These are phyloP conservation scores for Brevimyrus niger DNA, from an alignment of 2,113 vertebrate species.

Conservation along the genomic window DNA sequence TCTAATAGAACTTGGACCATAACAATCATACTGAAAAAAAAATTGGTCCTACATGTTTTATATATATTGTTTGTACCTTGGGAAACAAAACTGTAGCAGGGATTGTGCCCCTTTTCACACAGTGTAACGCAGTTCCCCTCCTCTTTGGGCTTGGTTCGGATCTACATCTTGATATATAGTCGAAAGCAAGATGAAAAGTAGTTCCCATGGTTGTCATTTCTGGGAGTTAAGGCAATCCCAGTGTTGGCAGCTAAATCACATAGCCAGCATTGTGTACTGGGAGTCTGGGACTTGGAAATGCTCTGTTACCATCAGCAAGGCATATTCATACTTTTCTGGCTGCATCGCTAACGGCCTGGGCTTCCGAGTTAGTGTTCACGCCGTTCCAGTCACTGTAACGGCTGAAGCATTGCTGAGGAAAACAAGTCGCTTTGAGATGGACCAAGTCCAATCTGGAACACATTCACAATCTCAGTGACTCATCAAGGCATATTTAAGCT, in stretches of 20 bases:
- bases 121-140: not conserved
- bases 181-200: not conserved
- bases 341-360: not conserved
- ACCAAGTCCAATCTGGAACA: not conserved
- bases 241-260: not conserved
- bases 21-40: not conserved
- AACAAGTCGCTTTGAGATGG: not conserved
- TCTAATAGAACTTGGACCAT: not conserved
- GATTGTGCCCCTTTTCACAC: not conserved
- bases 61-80: not conserved
- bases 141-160: not conserved
- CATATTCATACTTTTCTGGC: not conserved
- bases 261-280: not conserved
- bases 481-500: not conserved
- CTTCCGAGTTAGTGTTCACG: not conserved
- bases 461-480: not conserved
- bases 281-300: not conserved
- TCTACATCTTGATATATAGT: not conserved
- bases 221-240: not conserved
- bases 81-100: not conserved
- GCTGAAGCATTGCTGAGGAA: not conserved
- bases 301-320: not conserved
- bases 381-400: not conserved
- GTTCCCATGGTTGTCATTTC: not conserved
- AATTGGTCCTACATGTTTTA: too few relatives aligned